phyloP scores from a whole-genome alignment of 1,140 invertebrate genomes.

The Dinothrombium tinctorium region DNA sequence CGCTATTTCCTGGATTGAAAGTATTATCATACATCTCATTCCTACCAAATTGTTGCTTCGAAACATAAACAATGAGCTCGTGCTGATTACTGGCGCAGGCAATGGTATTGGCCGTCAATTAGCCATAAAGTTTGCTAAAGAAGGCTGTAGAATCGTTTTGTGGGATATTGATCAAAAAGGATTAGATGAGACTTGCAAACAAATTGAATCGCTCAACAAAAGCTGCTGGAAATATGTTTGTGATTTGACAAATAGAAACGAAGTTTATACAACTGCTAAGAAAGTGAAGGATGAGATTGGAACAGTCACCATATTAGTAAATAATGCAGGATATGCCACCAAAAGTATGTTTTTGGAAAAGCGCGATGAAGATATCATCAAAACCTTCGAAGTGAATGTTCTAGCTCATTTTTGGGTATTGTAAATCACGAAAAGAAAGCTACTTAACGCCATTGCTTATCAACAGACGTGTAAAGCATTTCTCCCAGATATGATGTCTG shows the following conservation, averaged over 20 bases:
- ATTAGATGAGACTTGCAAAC: slow-evolving; percentile 8
- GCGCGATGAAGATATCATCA: slow-evolving; percentile 36
- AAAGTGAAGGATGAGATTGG: slow-evolving; percentile 14
- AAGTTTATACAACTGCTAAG: slow-evolving; percentile 12
- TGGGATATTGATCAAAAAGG: slow-evolving; percentile 26
- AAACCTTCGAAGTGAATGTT: slow-evolving; percentile 50
- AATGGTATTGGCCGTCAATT: slow-evolving; percentile 15
- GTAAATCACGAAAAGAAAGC: too few species aligned
- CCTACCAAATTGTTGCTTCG: too few species aligned
- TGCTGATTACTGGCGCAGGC: slow-evolving; percentile 15
- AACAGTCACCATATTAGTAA: slow-evolving; percentile 11
- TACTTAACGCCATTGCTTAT: too few species aligned
- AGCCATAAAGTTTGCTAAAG: slow-evolving; percentile 11
- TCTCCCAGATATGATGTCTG: slow-evolving; percentile 48
- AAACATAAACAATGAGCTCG: too few species aligned
- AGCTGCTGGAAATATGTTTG: slow-evolving; percentile 27
- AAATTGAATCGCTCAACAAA: slow-evolving; percentile 14
- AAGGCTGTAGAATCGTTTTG: slow-evolving; percentile 20
- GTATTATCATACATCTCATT: too few species aligned
- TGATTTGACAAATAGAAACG: slow-evolving; percentile 16
- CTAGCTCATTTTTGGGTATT: slow-evolving; percentile 57
- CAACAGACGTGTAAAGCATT: slow-evolving; percentile 48
- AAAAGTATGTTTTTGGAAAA: slow-evolving; percentile 39
- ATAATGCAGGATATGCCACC: slow-evolving; percentile 74
- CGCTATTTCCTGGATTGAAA: too few species aligned